These are phyloP conservation scores for Camponotus fellah DNA, from an alignment of 2,888 invertebrate species.

Conservation along the genomic window DNA sequence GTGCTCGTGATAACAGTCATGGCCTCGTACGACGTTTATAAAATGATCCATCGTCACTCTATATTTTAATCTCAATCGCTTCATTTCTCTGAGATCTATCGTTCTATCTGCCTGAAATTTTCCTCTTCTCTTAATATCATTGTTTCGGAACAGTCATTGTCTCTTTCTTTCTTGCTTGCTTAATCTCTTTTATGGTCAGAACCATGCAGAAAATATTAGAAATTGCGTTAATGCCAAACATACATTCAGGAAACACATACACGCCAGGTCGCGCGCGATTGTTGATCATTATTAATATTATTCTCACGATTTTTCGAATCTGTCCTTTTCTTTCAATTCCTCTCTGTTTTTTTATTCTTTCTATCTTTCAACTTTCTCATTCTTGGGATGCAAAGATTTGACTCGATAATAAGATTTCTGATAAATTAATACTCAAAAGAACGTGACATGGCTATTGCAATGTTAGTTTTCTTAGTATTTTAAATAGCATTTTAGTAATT, in stretches of 20 bases:
- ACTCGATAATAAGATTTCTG: constrained; percentile 17
- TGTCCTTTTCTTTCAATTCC: neutral
- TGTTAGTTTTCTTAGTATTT: constrained; percentile 13
- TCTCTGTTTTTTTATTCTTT: constrained; percentile 13
- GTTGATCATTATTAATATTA: constrained; percentile 21
- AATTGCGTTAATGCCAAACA: constrained; percentile 68
- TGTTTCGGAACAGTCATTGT: constrained; percentile 37
- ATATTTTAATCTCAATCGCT: constrained; percentile 48
- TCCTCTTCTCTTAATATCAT: constrained; percentile 62
- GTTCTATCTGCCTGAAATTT: constrained; percentile 38
- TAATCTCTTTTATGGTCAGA: constrained; percentile 12
- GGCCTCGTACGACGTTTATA: constrained; percentile 62
- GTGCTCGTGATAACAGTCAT: constrained; percentile 72
- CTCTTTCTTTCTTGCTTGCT: constrained; percentile 44
- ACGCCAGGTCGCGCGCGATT: constrained; percentile 24
- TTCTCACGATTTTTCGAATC: neutral
- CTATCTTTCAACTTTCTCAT: constrained; percentile 31
- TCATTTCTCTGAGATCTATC: constrained; percentile 30
- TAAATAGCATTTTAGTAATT: constrained; percentile 8
- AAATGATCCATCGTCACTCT: constrained; percentile 56
- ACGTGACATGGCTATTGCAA: neutral
- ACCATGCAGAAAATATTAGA: constrained; percentile 64
- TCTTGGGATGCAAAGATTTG: constrained; percentile 32
- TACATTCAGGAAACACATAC: constrained; percentile 62
- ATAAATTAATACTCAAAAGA: constrained; percentile 7